Percentiles rank a stretch among this genome's conserved stretches.
Conservation (phyloP, 2,113 vertebrate genomes). For the Cephalopterus ornatus region DNA sequence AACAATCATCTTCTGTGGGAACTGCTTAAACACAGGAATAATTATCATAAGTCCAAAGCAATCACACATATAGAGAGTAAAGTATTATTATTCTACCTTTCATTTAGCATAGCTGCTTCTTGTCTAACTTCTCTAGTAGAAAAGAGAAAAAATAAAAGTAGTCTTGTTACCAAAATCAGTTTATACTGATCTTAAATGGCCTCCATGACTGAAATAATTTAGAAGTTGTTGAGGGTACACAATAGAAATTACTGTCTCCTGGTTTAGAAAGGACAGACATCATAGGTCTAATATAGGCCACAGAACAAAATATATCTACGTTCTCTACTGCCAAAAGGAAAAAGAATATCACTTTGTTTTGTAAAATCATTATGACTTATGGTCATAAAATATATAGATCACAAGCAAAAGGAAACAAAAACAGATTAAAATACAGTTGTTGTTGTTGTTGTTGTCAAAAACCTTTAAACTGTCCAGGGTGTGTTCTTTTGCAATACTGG, state of each 20-base stretch:
- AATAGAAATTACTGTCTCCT: not conserved
- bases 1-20: not conserved
- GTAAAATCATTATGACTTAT: not conserved
- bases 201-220: not conserved
- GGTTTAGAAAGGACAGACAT: not conserved
- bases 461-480: not conserved
- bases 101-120: not conserved
- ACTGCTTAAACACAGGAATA: not conserved
- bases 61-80: not conserved
- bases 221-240: not conserved
- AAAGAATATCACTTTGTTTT: not conserved
- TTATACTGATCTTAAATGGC: not conserved
- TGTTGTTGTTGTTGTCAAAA: not conserved
- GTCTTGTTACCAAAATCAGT: not conserved
- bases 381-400: not conserved
- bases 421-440: not conserved
- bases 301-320: not conserved
- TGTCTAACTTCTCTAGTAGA: not conserved
- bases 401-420: not conserved
- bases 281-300: not conserved
- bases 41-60: not conserved
- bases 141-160: not conserved
- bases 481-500: not conserved
- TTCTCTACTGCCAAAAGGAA: not conserved
- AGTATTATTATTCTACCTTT: not conserved